These are phyloP conservation scores for Australoheros scitulus DNA, from an alignment of 2,113 vertebrate species.

Conservation along the genomic window DNA sequence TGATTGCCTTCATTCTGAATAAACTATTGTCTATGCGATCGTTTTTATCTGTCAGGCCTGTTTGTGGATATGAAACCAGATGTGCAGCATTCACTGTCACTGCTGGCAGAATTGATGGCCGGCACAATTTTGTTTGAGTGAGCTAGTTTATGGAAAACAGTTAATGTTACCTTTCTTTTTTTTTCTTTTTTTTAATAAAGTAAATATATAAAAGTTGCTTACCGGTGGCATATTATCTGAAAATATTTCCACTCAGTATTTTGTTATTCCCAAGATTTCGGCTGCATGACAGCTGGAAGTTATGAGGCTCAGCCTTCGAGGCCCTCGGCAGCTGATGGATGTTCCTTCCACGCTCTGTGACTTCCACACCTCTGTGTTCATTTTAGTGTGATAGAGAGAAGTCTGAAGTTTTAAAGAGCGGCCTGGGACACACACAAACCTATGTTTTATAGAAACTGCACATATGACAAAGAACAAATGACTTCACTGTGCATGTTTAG, in stretches of 20 bases:
- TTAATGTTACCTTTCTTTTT: no score
- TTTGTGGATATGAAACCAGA: background rate
- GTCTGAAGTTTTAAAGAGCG: slow-evolving; percentile 30
- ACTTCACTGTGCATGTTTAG: background rate
- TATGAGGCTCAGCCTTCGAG: slow-evolving; percentile 17
- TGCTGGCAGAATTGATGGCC: background rate
- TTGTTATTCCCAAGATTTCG: slow-evolving; percentile 15
- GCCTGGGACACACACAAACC: background rate
- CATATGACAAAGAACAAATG: background rate
- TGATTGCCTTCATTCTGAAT: background rate
- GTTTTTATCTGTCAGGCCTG: no score
- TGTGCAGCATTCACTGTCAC: background rate
- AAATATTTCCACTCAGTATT: slow-evolving; percentile 1
- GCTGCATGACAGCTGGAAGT: slow-evolving; percentile 43
- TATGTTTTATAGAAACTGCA: background rate
- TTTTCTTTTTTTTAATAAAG: background rate
- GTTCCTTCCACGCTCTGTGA: background rate
- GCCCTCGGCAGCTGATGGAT: slow-evolving; percentile 40
- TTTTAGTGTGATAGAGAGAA: slow-evolving; percentile 8
- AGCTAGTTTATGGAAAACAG: no score
- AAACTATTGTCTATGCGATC: background rate
- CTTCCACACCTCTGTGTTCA: slow-evolving; percentile 37
- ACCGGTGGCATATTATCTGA: background rate
- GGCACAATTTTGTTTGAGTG: no score
- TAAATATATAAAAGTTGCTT: background rate